Conservation (phyloP, 2,888 invertebrate species). For the Heliconius charithonia region DNA sequence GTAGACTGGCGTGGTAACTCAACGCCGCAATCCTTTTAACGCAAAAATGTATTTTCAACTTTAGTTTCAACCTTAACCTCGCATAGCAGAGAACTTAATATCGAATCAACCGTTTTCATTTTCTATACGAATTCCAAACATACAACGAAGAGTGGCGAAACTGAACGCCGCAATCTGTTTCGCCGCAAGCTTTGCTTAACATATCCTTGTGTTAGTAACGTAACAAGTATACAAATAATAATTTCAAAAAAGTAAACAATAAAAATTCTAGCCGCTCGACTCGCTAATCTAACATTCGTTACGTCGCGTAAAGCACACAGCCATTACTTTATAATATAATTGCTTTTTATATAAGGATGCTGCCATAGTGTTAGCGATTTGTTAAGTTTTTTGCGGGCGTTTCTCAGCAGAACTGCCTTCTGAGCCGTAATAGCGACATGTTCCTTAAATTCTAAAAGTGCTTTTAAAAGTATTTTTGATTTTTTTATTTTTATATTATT, state of each 20-base stretch:
- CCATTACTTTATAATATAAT: conserved; percentile 43
- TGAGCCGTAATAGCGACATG: too few species aligned
- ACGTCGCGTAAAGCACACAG: conserved; percentile 40
- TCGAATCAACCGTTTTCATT: background rate
- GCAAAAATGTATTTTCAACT: background rate
- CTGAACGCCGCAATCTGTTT: background rate
- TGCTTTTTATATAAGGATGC: conserved; percentile 37
- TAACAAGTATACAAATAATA: background rate
- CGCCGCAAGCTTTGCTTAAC: background rate
- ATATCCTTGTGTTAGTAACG: conserved; percentile 3
- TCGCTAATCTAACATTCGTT: conserved; percentile 37
- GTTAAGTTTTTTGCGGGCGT: too few species aligned
- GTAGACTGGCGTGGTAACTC: too few species aligned
- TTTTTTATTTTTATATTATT: too few species aligned
- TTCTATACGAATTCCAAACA: background rate
- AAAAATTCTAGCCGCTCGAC: conserved; percentile 24
- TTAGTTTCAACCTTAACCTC: too few species aligned
- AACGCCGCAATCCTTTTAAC: too few species aligned
- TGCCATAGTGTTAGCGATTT: conserved; percentile 22
- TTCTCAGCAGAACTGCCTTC: too few species aligned
- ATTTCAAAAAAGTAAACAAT: conserved; percentile 33
- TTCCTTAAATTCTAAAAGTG: too few species aligned
- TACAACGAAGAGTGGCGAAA: background rate
- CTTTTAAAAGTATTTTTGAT: too few species aligned
- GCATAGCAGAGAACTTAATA: background rate